Evolutionary conservation across 2,797 vertebrate genomes (phyloP).

Genomic region (Pangasius sanitwongsei): DNA sequence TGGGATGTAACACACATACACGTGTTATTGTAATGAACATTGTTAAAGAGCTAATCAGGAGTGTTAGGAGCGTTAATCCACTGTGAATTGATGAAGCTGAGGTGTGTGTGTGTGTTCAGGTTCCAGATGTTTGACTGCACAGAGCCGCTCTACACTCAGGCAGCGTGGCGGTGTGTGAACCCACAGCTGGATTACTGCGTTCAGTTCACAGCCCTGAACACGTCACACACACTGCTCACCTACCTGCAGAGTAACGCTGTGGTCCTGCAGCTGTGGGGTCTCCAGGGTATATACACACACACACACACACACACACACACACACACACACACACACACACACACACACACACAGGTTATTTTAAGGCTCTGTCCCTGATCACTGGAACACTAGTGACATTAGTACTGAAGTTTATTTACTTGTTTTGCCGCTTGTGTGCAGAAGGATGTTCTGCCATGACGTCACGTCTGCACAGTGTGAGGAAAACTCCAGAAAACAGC

Average conservation of each 20-base stretch:
- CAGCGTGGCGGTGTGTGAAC: constrained; percentile 83
- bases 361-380: background rate
- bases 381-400: background rate
- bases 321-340: constrained; percentile 5
- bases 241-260: constrained; percentile 87
- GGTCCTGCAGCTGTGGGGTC: constrained; percentile 87
- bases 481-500: constrained; percentile 73
- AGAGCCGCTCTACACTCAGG: constrained; percentile 78
- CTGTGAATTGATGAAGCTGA: background rate
- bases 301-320: constrained; percentile 8
- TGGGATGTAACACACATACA: background rate
- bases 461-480: constrained; percentile 65
- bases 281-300: constrained; percentile 78
- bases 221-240: constrained; percentile 78
- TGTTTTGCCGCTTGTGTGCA: constrained; percentile 53
- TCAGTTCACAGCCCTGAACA: constrained; percentile 77
- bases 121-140: constrained; percentile 82
- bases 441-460: constrained; percentile 78
- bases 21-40: background rate
- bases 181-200: constrained; percentile 79
- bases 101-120: constrained; percentile 63
- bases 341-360: background rate
- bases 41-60: background rate
- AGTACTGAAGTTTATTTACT: background rate
- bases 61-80: background rate